Evolutionary conservation across 1,140 invertebrate species (phyloP), one percentile per base, ranked within the genome.

Genomic region (Ooceraea biroi): DNA sequence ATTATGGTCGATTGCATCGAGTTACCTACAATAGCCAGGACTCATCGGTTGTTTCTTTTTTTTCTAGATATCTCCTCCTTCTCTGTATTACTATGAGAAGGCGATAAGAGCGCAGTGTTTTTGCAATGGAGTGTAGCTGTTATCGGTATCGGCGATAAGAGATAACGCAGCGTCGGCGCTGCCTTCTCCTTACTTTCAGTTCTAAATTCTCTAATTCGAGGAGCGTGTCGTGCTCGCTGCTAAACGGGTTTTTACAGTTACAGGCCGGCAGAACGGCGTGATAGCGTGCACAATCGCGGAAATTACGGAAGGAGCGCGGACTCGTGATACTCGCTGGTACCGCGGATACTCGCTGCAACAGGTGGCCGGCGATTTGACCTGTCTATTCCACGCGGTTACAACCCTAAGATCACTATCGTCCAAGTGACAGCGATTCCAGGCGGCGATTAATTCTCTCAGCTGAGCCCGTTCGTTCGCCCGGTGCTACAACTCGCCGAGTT

Each of bases 111-210:
- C 66, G 44, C 52, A 41, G 11, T 22, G 27, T 69, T 71, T 69
- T 73, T 61, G 30, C 48, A 58, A 46, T 85, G 58, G 82, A 86
- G 74, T 85, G 83, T 87, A 78, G 60, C 60, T 83, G 88, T 90
- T 91, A 91, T 91, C 90, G 41, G 46, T 7, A 4, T 30, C 48
- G 57, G 63, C 65, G 89, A 90, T 91, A 91, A 91, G 86, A 90
- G 86, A 91, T 91, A 90, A 89, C 41, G 86, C 41, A 85, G 58
- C 87, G 85, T 85, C 71, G 69, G 50, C 36, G 61, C 52, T 27
- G 60, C 60, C 27, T 61, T 36, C 36, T 72, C 30, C 73, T 66
- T 36, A 57, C 36, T 7, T 36, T 57, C 60, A 74, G 60, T 88
- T 58, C 30, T 25, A 61, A n/a, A 57, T 68, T 46, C 10, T 76